phyloP scores from a whole-genome alignment of 2,113 vertebrate genomes.

The Ondatra zibethicus region DNA sequence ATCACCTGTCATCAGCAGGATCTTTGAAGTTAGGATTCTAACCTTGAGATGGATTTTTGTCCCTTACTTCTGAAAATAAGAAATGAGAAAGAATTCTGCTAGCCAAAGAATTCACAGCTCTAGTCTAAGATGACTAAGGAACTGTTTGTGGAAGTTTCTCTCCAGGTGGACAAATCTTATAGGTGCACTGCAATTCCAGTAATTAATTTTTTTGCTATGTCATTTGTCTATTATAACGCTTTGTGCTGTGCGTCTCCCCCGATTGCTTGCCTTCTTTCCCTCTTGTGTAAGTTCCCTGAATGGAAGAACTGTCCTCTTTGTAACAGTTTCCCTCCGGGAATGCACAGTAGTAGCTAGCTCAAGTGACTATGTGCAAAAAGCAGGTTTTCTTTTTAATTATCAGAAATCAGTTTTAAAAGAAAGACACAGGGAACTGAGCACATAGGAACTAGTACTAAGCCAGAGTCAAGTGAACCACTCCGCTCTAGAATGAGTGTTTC shows the following conservation, averaged over 20 bases:
- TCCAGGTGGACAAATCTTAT: background rate
- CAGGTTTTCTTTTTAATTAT: background rate
- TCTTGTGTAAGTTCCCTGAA: background rate
- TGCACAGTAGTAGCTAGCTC: background rate
- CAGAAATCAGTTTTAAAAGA: background rate
- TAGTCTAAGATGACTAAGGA: background rate
- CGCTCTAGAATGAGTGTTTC: background rate
- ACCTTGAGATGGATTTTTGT: conserved; percentile 16
- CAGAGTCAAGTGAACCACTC: conserved; percentile 26
- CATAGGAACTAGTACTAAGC: background rate
- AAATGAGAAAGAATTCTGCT: background rate
- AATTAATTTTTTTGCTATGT: background rate
- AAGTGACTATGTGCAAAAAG: background rate
- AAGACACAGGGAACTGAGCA: background rate
- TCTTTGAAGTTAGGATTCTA: background rate
- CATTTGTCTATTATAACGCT: background rate
- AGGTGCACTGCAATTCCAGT: background rate
- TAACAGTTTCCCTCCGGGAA: background rate
- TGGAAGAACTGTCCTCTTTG: background rate
- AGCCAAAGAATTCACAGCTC: background rate
- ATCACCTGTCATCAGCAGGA: background rate
- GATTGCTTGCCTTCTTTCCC: background rate
- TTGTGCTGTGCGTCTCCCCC: background rate
- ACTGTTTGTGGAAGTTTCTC: background rate
- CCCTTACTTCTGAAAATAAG: background rate